Evolutionary conservation across 2,888 invertebrate species (phyloP).

Genomic region (Lithosia quadra): DNA sequence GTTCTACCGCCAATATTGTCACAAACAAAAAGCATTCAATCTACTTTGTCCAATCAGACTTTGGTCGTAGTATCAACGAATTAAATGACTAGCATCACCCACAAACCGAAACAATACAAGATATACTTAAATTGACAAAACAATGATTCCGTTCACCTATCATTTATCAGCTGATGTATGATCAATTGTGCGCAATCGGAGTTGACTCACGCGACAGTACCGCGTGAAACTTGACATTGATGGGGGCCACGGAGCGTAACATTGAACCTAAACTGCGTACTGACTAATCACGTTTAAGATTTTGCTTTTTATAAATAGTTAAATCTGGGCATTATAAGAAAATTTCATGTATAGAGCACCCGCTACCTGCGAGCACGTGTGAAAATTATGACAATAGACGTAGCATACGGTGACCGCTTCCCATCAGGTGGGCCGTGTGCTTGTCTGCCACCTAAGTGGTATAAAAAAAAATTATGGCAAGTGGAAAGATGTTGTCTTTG

Average conservation of each 20-base stretch:
- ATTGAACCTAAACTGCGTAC: slow-evolving; percentile 45
- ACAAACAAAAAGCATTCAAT: neutral
- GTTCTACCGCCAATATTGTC: neutral
- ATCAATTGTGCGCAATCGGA: slow-evolving; percentile 16
- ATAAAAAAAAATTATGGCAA: neutral
- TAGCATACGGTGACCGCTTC: too few relatives aligned
- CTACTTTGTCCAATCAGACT: neutral
- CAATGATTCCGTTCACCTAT: slow-evolving; percentile 34
- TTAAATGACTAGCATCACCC: neutral
- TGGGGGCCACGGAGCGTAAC: slow-evolving; percentile 36
- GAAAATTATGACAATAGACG: neutral
- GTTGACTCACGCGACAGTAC: slow-evolving; percentile 19
- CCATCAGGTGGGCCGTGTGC: too few relatives aligned
- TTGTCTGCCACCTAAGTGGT: too few relatives aligned
- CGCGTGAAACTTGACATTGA: slow-evolving; percentile 43
- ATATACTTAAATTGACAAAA: slow-evolving; percentile 23
- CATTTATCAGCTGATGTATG: slow-evolving; percentile 23
- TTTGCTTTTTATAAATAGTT: neutral
- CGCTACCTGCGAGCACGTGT: neutral
- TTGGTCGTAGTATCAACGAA: neutral
- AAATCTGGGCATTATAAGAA: neutral
- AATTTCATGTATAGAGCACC: neutral
- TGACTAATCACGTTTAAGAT: slow-evolving; percentile 12
- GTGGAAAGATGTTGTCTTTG: neutral
- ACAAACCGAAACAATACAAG: neutral